A percentile compares a stretch with the other conserved stretches of the same genome.
Evolutionary conservation across 2,113 vertebrate species (phyloP).

Genomic region (Mus musculus): GRCm39 chr3:148817001-148817500

Average conservation of each 20-base stretch:
- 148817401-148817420: constrained; percentile 39
- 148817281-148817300: too few species aligned
- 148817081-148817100: not conserved
- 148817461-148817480: not conserved
- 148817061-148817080: constrained; percentile 31
- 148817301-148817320: not conserved
- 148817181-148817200: not conserved
- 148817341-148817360: not conserved
- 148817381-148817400: constrained; percentile 54
- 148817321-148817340: not conserved
- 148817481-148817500: not conserved
- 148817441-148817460: not conserved
- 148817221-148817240: not conserved
- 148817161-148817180: not conserved
- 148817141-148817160: not conserved
- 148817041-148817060: constrained; percentile 21
- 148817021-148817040: constrained; percentile 26
- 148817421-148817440: not conserved
- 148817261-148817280: not conserved
- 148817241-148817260: not conserved
- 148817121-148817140: not conserved
- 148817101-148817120: constrained; percentile 19
- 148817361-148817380: not conserved
- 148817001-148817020: constrained; percentile 20
- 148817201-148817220: not conserved